Evolutionary conservation across 2,797 vertebrate species (phyloP), one percentile per base, ranked within the genome.

Genomic region (Hydrolagus colliei): DNA sequence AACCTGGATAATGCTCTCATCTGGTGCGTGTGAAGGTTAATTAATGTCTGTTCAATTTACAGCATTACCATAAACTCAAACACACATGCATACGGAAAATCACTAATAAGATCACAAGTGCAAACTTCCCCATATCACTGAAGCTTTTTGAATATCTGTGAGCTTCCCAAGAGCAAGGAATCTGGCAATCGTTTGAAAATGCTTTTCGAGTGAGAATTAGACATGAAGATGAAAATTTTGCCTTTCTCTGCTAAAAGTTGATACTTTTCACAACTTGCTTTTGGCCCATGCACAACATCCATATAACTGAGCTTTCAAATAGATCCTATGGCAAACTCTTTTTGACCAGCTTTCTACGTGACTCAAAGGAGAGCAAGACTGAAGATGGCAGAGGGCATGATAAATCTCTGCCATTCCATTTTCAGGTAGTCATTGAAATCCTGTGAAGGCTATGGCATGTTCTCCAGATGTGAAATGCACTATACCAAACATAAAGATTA

Each of bases 11-110:
- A 84, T 41, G 65, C 65, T 68, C 75, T 77, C 79, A 84, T 84
- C 79, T 84, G 65, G 79, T 84, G 20, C 35, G 41, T 71, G 8
- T 68, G 79, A 84, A 84, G 32, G 79, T 84, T 84, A 84, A 84
- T 84, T 84, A 84, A 41, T 52, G 65, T 71, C 32, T 84, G 32
- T 71, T 84, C 65, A 52, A 84, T 84, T 67, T 52, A 84, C 27
- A 71, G 16, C 14, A 41, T 71, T 71, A 84, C 79, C 79, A 82
- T 68, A 41, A 35, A 82, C 13, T 5, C 63, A 67, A 62, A 18
- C 63, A 10, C 35, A n/a, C 52, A 20, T 20, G 9, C 2, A 9
- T 11, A 32, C 18, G 62, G 71, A 71, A 71, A 84, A 84, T 68
- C 63, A 68, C 27, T 67, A 10, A 20, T 68, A 68, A 14, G 27